These are phyloP conservation scores for Pammene fasciana DNA, from an alignment of 2,888 invertebrate species.

Conservation along the genomic window DNA sequence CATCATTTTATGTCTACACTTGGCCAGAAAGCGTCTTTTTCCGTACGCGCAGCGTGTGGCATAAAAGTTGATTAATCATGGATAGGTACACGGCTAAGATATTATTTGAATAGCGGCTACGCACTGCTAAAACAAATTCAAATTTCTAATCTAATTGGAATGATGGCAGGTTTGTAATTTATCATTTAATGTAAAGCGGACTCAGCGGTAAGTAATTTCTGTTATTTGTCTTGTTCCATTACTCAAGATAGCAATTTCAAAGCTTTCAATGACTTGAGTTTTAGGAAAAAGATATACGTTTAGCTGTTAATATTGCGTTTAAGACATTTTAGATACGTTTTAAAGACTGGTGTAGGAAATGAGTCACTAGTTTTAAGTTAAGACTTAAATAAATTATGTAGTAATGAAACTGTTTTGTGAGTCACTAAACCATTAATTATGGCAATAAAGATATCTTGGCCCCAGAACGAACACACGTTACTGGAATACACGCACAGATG, in stretches of 20 bases:
- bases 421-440: not conserved
- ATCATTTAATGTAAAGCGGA: constrained; percentile 33
- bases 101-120: constrained; percentile 23
- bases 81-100: constrained; percentile 14
- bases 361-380: constrained; percentile 24
- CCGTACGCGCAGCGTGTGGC: too few relatives aligned
- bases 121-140: constrained; percentile 11
- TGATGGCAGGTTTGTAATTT: constrained; percentile 30
- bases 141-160: constrained; percentile 18
- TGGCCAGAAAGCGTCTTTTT: too few relatives aligned
- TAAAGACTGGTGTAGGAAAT: constrained; percentile 22
- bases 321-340: not conserved
- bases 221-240: constrained; percentile 51
- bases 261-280: constrained; percentile 29
- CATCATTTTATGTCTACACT: too few relatives aligned
- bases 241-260: constrained; percentile 43
- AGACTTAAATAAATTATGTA: not conserved
- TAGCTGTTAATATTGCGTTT: not conserved
- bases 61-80: constrained; percentile 16
- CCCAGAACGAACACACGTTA: too few relatives aligned
- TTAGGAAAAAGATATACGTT: not conserved
- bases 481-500: too few relatives aligned
- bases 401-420: not conserved
- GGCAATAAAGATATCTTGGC: not conserved
- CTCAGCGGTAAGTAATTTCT: constrained; percentile 45